These are phyloP conservation scores for Epicauta chinensis DNA, from an alignment of 1,140 invertebrate species.

Conservation along the genomic window DNA sequence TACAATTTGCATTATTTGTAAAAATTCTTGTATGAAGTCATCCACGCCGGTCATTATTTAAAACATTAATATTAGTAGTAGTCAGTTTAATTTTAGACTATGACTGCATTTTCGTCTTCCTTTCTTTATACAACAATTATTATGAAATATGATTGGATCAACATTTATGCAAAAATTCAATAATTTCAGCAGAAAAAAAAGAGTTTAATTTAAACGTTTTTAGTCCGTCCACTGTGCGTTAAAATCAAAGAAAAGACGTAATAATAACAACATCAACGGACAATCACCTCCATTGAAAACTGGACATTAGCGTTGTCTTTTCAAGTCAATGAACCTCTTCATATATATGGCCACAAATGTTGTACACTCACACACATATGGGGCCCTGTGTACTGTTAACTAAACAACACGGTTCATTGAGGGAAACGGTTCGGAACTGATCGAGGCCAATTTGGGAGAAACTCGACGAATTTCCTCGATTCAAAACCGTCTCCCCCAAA, in stretches of 20 bases:
- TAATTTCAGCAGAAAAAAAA: too few species aligned
- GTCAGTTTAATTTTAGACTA: neutral
- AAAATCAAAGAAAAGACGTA: too few species aligned
- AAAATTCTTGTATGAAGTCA: too few species aligned
- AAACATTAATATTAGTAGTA: too few species aligned
- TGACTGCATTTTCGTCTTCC: neutral
- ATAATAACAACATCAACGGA: neutral
- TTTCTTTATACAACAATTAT: neutral
- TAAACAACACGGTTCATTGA: conserved; percentile 3
- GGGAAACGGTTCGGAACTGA: neutral
- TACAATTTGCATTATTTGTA: too few species aligned
- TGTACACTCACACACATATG: neutral
- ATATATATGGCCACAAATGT: neutral
- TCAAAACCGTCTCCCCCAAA: too few species aligned
- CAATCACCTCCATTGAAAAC: conserved; percentile 28
- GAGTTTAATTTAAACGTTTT: too few species aligned
- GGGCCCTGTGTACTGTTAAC: neutral
- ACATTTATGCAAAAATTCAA: too few species aligned
- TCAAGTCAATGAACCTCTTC: conserved; percentile 25
- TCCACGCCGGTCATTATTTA: too few species aligned
- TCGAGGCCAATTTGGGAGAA: neutral
- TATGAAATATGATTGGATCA: too few species aligned
- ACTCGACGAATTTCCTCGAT: too few species aligned
- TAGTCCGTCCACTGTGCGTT: too few species aligned
- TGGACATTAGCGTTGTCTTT: conserved; percentile 8